Evolutionary conservation across 2,797 vertebrate genomes (phyloP).

Genomic region (Sitta carolinensis): DNA sequence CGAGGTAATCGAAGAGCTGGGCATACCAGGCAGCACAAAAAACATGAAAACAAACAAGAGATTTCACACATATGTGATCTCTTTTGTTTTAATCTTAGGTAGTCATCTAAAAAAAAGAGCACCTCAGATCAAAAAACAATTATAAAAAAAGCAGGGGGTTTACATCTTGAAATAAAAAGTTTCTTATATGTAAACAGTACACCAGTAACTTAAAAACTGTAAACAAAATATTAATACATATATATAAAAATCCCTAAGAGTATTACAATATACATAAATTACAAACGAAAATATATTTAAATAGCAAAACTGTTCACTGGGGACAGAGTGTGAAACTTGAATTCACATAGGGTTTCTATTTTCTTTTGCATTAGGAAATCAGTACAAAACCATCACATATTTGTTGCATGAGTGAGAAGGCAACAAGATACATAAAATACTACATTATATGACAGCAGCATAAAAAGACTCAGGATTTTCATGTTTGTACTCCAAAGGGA

Average conservation of each 20-base stretch:
- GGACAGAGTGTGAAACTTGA: background rate
- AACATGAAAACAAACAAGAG: background rate
- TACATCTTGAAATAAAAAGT: background rate
- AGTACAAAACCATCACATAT: background rate
- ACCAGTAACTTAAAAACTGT: background rate
- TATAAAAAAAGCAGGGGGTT: rapidly evolving
- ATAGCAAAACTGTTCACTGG: background rate
- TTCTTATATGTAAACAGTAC: background rate
- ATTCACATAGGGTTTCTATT: background rate
- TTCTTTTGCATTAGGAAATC: background rate
- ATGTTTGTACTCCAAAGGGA: background rate
- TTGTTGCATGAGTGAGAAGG: background rate
- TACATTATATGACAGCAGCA: background rate
- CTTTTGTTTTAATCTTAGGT: background rate
- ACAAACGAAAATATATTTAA: background rate
- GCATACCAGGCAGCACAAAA: background rate
- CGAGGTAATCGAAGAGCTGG: background rate
- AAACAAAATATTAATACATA: background rate
- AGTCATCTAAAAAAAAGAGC: background rate
- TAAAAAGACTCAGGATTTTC: background rate
- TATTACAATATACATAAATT: background rate
- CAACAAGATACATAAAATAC: background rate
- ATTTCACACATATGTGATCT: background rate
- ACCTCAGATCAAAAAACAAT: background rate
- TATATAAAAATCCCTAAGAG: background rate